Percentiles rank a stretch among this genome's conserved stretches.
phyloP scores from a whole-genome alignment of 2,797 vertebrate genomes.

The Anas capensis region DNA sequence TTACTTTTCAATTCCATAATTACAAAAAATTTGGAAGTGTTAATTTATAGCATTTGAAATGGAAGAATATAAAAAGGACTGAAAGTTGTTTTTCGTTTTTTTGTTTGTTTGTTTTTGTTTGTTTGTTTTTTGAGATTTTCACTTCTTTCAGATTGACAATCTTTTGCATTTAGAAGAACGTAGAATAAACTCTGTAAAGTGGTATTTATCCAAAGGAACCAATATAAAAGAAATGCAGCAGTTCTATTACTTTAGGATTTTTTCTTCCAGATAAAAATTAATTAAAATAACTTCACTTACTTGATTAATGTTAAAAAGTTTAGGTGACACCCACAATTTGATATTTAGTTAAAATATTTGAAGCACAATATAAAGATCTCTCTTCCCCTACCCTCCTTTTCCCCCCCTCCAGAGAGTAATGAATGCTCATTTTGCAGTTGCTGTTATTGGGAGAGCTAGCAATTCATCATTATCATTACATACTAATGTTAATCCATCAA shows the following conservation, averaged over 20 bases:
- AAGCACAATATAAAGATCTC: background rate
- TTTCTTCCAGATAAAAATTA: background rate
- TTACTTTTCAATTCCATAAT: background rate
- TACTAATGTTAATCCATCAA: constrained; percentile 9
- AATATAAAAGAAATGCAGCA: background rate
- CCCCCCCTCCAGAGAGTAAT: background rate
- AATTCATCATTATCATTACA: background rate
- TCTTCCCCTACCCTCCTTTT: no score
- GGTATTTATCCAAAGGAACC: background rate
- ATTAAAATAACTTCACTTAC: background rate
- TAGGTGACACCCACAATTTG: background rate
- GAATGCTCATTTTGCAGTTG: constrained; percentile 2
- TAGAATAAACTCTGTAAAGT: background rate
- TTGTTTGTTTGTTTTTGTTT: background rate
- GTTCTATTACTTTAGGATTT: background rate
- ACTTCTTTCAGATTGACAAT: background rate
- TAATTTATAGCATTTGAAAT: background rate
- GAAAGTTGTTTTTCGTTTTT: background rate
- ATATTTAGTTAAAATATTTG: background rate
- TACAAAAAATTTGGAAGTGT: background rate
- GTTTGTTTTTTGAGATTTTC: background rate
- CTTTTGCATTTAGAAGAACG: background rate
- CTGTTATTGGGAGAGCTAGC: background rate
- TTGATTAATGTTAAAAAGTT: background rate
- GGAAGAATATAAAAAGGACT: background rate